Evolutionary conservation across 2,888 invertebrate genomes (phyloP), one percentile per base, ranked within the genome.

Genomic region (Charanyca ferruginea): DNA sequence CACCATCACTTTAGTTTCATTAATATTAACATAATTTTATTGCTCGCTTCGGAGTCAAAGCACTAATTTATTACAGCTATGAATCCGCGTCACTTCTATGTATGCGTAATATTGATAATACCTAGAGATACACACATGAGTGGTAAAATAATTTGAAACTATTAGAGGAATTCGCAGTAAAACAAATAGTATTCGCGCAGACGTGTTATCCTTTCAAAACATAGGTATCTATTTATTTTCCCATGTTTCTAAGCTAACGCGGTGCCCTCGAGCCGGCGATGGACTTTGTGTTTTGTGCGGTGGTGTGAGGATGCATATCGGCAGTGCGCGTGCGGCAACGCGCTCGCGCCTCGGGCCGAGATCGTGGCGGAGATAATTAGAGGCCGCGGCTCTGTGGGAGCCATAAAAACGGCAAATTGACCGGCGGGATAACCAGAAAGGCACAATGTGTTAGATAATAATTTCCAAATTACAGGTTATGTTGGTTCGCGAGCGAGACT

Each of bases 401-500:
- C 95, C 93, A 95, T 95, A 95, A 95, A 95, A 95, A 95, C 95
- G 91, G 95, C 95, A 95, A 95, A 95, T 95, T 95, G 95, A 95
- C 95, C 95, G 95, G 94, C 95, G 95, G 95, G 95, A 95, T 94
- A 95, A 94, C 93, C 95, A 95, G 94, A 95, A 95, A 95, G 95
- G 95, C 95, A 95, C 94, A 95, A 95, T 95, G 95, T 95, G 95
- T 95, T 95, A 95, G 95, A 95, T 95, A 95, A 95, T 95, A 95
- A 95, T 95, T 95, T 95, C 94, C 94, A 95, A 95, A 95, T 95
- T 95, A 95, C 92, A 94, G 95, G 95, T 94, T 95, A 89, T 91
- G 94, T 91, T 88, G 90, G 94, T 94, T 94, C 90, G 94, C 94
- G 91, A 91, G 92, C 91, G 91, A 91, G 91, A 85, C 87, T 89